A percentile compares a stretch with the other conserved stretches of the same genome.
phyloP scores from a whole-genome alignment of 2,797 vertebrate genomes.

The Trematomus bernacchii region DNA sequence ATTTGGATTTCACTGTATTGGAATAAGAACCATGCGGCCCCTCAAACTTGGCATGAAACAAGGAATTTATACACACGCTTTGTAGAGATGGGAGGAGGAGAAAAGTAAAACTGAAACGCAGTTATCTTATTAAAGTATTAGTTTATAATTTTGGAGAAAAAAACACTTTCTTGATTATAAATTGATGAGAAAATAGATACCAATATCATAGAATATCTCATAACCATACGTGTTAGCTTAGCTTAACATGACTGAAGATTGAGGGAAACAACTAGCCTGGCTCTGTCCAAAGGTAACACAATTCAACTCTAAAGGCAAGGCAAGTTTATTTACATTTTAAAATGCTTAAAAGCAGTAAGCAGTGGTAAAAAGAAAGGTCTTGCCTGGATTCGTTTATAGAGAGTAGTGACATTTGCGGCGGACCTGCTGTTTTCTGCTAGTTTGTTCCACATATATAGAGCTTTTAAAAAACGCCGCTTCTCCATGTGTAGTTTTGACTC shows the following conservation, averaged over 20 bases:
- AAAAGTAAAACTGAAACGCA: slow-evolving; percentile 14
- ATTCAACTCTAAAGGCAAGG: neutral
- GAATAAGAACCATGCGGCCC: slow-evolving; percentile 55
- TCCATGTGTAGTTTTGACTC: no score
- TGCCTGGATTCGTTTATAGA: no score
- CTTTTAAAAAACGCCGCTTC: no score
- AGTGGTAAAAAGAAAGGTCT: no score
- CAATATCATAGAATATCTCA: neutral
- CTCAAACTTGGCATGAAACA: slow-evolving; percentile 52
- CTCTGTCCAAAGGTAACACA: neutral
- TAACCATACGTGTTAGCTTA: neutral
- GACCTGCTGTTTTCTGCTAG: no score
- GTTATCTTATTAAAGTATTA: slow-evolving; percentile 4
- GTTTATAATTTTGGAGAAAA: neutral
- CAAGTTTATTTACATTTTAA: no score
- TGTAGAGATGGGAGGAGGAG: slow-evolving; percentile 27
- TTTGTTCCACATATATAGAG: no score
- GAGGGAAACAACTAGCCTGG: neutral
- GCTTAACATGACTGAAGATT: neutral
- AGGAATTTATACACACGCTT: slow-evolving; percentile 45
- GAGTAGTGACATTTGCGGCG: no score
- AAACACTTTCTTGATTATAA: neutral
- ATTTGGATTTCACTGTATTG: slow-evolving; percentile 60
- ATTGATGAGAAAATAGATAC: neutral
- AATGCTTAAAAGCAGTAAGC: no score